Percentiles rank a stretch among this genome's conserved stretches.
Evolutionary conservation across 2,888 invertebrate genomes (phyloP).

Genomic region (Tetragonula carbonaria): DNA sequence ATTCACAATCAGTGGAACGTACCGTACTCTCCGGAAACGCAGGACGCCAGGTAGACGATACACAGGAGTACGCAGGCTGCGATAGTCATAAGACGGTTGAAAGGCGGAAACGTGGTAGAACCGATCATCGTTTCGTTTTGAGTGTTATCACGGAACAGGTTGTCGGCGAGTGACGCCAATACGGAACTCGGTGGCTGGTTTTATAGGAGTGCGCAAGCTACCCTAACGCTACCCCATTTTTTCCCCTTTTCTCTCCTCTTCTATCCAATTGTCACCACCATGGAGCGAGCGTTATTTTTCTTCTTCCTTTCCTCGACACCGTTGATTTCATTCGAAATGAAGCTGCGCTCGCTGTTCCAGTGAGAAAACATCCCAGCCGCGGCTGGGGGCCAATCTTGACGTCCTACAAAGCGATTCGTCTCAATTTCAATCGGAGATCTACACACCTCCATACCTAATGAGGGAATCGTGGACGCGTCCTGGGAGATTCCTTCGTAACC

Average conservation of each 20-base stretch:
- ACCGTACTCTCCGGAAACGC: conserved; percentile 76
- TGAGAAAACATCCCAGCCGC: conserved; percentile 23
- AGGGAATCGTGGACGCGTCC: conserved; percentile 62
- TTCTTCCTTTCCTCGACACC: background rate
- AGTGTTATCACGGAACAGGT: conserved; percentile 37
- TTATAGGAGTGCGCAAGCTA: conserved; percentile 60
- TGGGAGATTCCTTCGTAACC: background rate
- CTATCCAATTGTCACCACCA: background rate
- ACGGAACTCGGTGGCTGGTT: conserved; percentile 42
- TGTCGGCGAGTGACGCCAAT: conserved; percentile 52
- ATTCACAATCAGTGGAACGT: conserved; percentile 35
- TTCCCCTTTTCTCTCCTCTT: background rate
- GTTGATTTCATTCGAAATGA: conserved; percentile 37
- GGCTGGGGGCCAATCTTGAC: conserved; percentile 73
- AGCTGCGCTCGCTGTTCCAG: background rate
- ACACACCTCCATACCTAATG: conserved; percentile 80
- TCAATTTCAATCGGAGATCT: conserved; percentile 79
- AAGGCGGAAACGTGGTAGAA: conserved; percentile 23
- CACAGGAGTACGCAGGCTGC: conserved; percentile 56
- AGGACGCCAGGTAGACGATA: conserved; percentile 42
- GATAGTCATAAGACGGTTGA: conserved; percentile 20
- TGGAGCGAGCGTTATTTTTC: conserved; percentile 33
- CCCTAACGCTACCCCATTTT: conserved; percentile 21
- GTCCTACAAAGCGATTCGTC: conserved; percentile 76
- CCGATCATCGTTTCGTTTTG: conserved; percentile 55